These are phyloP conservation scores for Phalera bucephala DNA, from an alignment of 2,888 invertebrate species.

Conservation along the genomic window DNA sequence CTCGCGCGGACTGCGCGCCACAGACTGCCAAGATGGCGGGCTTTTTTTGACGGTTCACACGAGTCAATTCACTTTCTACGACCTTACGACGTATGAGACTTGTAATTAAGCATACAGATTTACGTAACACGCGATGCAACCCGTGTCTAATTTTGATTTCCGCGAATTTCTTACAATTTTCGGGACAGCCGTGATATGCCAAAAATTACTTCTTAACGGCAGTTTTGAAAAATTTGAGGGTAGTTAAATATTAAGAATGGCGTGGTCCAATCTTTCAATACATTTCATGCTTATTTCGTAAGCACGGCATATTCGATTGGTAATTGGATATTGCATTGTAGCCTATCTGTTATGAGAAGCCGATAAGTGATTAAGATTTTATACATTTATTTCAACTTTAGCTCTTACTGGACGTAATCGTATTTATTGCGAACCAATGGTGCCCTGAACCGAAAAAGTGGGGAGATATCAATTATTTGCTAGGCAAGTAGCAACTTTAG, in stretches of 20 bases:
- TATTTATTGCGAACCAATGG: too few species aligned
- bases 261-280: constrained; percentile 2
- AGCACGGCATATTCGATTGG: not conserved
- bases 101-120: constrained; percentile 77
- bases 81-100: constrained; percentile 80
- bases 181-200: constrained; percentile 14
- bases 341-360: too few species aligned
- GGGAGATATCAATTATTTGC: too few species aligned
- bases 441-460: too few species aligned
- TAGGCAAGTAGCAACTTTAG: too few species aligned
- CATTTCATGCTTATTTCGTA: not conserved
- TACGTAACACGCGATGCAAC: constrained; percentile 78
- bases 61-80: constrained; percentile 83
- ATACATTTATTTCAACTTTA: too few species aligned
- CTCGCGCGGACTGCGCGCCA: constrained; percentile 70
- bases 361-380: too few species aligned
- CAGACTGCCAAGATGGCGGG: constrained; percentile 79
- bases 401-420: too few species aligned
- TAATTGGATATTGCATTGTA: too few species aligned
- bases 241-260: constrained; percentile 13
- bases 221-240: constrained; percentile 7
- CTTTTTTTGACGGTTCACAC: constrained; percentile 81
- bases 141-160: constrained; percentile 61
- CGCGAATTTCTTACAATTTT: constrained; percentile 43
- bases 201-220: constrained; percentile 3